phyloP scores from a whole-genome alignment of 1,140 invertebrate genomes.

The Drosophila tsacasi region DNA sequence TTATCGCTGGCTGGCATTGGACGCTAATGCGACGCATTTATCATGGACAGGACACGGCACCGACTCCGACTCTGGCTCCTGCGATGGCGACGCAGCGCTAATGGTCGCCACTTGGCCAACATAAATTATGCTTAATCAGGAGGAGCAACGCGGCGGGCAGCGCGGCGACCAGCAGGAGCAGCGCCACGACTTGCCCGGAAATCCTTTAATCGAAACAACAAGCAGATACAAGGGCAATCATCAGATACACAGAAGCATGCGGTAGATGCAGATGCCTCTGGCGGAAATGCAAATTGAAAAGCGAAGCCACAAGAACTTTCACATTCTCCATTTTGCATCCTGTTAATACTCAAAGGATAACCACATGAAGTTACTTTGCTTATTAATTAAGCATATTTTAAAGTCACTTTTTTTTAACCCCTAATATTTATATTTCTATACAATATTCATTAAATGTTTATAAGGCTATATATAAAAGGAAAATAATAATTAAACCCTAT shows the following conservation, averaged over 20 bases:
- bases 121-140: constrained; percentile 78
- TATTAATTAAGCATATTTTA: too few species aligned
- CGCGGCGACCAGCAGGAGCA: constrained; percentile 9
- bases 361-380: neutral
- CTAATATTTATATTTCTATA: neutral
- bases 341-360: neutral
- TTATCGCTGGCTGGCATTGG: constrained; percentile 65
- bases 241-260: neutral
- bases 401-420: neutral
- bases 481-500: neutral
- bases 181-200: constrained; percentile 13
- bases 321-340: neutral
- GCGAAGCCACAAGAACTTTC: neutral
- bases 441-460: neutral
- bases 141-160: constrained; percentile 26
- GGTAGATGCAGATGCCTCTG: constrained; percentile 10
- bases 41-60: constrained; percentile 55
- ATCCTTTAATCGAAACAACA: constrained; percentile 64
- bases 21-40: constrained; percentile 78
- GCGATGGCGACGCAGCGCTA: constrained; percentile 56
- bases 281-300: constrained; percentile 7
- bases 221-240: constrained; percentile 49
- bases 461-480: neutral
- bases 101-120: constrained; percentile 77
- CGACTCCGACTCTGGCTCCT: constrained; percentile 12